Evolutionary conservation across 2,888 invertebrate genomes (phyloP).

Genomic region (Ochropleura plecta): DNA sequence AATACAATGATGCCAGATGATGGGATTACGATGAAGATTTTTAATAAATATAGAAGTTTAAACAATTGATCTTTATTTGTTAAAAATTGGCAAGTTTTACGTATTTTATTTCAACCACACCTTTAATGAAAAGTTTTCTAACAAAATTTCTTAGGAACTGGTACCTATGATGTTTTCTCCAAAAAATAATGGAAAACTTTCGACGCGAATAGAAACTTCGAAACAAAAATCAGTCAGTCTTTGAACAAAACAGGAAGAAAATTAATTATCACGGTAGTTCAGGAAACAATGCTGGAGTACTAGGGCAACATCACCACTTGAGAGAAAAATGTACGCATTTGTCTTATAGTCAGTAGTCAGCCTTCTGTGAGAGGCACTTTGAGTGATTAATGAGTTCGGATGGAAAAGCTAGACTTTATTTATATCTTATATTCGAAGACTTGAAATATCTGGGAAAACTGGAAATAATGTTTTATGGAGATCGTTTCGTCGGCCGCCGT

Average conservation of each 20-base stretch:
- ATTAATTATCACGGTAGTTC: conserved; percentile 58
- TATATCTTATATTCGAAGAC: conserved; percentile 50
- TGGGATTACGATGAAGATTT: not conserved
- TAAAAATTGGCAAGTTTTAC: not conserved
- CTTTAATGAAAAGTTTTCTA: not conserved
- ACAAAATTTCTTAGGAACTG: not conserved
- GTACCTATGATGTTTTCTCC: not conserved
- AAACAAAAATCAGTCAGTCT: conserved; percentile 33
- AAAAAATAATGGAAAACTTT: not conserved
- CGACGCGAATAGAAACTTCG: conserved; percentile 7
- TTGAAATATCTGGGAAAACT: conserved; percentile 33
- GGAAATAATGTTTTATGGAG: conserved; percentile 45
- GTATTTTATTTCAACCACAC: not conserved
- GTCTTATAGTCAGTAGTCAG: conserved; percentile 57
- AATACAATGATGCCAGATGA: not conserved
- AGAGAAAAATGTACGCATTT: conserved; percentile 68
- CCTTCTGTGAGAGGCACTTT: conserved; percentile 58
- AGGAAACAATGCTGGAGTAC: conserved; percentile 57
- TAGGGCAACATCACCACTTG: conserved; percentile 59
- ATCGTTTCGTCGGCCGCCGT: conserved; percentile 29
- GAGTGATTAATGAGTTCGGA: conserved; percentile 64
- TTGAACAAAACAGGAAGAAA: conserved; percentile 42
- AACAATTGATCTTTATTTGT: not conserved
- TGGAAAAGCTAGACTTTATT: conserved; percentile 60
- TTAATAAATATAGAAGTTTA: not conserved